Evolutionary conservation across 1,140 invertebrate genomes (phyloP), one percentile per base, ranked within the genome.

Genomic region (Heliconius eleuchia): DNA sequence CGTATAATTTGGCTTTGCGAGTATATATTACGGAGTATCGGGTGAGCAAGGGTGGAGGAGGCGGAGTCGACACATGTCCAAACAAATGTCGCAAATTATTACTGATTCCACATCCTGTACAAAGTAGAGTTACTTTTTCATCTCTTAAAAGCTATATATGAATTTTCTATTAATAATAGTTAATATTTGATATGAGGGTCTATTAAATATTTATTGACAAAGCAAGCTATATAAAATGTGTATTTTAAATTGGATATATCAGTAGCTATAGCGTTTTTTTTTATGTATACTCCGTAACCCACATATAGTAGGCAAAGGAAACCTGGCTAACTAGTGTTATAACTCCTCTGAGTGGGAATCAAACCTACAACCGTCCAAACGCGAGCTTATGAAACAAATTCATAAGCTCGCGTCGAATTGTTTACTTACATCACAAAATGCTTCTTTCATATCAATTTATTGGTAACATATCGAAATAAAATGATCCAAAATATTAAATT

Each of bases 61-160:
- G 88, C 87, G 88, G 83, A n/a, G 66, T 82, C 50, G 73, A 80
- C 89, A 90, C 89, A 89, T 89, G 84, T 83, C 81, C 81, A 79
- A 87, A 89, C 87, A 90, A 90, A 88, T 89, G 89, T 87, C 80
- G 71, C 84, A 83, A 86, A 84, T 85, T 87, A 79, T 80, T 80
- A 50, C 27, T 34, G 73, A 75, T 82, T 82, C 73, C 42, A 39
- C 37, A 27, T 76, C 8, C n/a, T 46, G 39, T 66, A 77, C 57
- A 71, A 46, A 27, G 37, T 39, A 66, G n/a, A 66, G 30, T 66
- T 66, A 30, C 27, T 66, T 66, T 23, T 66, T 66, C 60, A 66
- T 66, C 60, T 66, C 60, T 30, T 30, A 66, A 66, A 66, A 30
- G 60, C 60, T 66, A 66, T 27, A 13, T 66, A 18, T 66, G 60